Evolutionary conservation across 2,888 invertebrate genomes (phyloP).

Genomic region (Apamea crenata): DNA sequence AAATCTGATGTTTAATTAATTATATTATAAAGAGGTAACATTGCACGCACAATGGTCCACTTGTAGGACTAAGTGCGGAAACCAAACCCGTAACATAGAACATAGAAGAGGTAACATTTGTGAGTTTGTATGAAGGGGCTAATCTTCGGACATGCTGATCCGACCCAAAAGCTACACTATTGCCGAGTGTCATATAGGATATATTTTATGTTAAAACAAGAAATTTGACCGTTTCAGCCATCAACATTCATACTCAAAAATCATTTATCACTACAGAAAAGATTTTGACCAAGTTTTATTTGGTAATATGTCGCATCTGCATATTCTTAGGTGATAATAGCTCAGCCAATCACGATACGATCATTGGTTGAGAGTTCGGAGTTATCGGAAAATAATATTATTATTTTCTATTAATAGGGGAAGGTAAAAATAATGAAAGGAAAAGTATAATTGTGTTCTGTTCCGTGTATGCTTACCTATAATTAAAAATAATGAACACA

Average conservation of each 20-base stretch:
- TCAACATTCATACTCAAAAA: background rate
- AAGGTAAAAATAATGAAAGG: background rate
- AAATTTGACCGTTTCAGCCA: too few species aligned
- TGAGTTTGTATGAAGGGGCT: background rate
- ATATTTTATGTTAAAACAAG: too few species aligned
- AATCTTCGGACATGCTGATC: background rate
- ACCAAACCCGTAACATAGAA: too few species aligned
- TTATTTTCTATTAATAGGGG: background rate
- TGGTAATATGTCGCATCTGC: background rate
- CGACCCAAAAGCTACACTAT: too few species aligned
- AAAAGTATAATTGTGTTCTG: background rate
- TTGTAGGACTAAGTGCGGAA: too few species aligned
- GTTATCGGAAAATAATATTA: conserved; percentile 7
- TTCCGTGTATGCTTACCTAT: background rate
- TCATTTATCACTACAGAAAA: background rate
- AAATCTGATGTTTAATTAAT: background rate
- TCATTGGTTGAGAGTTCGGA: background rate
- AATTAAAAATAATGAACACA: conserved; percentile 14
- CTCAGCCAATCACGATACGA: background rate
- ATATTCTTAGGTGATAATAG: background rate
- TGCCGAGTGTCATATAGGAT: too few species aligned
- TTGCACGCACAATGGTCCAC: too few species aligned
- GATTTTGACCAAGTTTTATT: background rate
- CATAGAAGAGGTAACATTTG: background rate
- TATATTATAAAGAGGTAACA: background rate